Evolutionary conservation across 2,888 invertebrate species (phyloP).

Genomic region (Nemotelus pantherinus): DNA sequence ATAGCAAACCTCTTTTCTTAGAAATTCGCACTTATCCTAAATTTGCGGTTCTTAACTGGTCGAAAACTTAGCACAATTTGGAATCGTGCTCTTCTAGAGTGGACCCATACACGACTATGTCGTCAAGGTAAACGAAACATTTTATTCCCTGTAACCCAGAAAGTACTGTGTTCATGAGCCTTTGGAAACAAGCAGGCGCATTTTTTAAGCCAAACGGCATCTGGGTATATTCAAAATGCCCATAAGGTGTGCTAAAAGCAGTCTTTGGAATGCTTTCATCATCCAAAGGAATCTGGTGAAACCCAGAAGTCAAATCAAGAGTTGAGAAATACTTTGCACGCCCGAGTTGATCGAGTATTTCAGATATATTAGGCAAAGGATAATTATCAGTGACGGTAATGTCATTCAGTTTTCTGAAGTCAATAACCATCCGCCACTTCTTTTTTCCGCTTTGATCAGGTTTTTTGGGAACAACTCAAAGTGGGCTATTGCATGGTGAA

Average conservation of each 20-base stretch:
- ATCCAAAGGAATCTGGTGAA: constrained; percentile 59
- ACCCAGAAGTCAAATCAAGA: constrained; percentile 58
- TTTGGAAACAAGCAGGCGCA: constrained; percentile 4
- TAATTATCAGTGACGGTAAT: constrained; percentile 54
- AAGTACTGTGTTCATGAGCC: constrained; percentile 48
- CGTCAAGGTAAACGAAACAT: constrained; percentile 45
- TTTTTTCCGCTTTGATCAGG: constrained; percentile 53
- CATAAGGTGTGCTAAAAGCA: constrained; percentile 55
- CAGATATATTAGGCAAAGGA: constrained; percentile 58
- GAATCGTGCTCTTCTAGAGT: constrained; percentile 19
- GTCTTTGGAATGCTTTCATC: constrained; percentile 57
- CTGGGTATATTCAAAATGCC: constrained; percentile 53
- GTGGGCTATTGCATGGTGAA: constrained; percentile 49
- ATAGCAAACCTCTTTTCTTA: constrained; percentile 35
- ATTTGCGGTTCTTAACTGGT: constrained; percentile 18
- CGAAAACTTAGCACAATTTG: not conserved
- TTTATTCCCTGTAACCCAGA: constrained; percentile 6
- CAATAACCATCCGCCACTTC: constrained; percentile 56
- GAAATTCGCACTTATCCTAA: constrained; percentile 53
- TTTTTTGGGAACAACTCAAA: constrained; percentile 57
- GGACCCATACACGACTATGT: constrained; percentile 45
- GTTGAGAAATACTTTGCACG: constrained; percentile 58
- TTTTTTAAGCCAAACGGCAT: constrained; percentile 55
- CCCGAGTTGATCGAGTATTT: constrained; percentile 59
- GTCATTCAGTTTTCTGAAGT: constrained; percentile 54